These are phyloP conservation scores for Nomada hirtipes DNA, from an alignment of 2,888 invertebrate species.

Conservation along the genomic window DNA sequence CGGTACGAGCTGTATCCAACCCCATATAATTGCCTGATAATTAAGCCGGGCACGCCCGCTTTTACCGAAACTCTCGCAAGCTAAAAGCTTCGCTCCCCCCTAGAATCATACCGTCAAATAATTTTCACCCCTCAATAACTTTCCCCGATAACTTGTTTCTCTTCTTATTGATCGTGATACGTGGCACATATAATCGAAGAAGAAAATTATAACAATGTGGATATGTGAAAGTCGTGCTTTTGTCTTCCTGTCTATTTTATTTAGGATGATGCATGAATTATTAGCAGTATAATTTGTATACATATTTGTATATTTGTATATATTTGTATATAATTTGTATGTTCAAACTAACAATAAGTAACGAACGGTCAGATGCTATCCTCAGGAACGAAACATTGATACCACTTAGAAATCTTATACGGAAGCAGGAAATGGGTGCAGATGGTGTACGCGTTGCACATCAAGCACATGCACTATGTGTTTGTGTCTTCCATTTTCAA, in stretches of 20 bases:
- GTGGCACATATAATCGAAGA: background rate
- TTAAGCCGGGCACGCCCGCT: slow-evolving; percentile 72
- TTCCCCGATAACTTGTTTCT: background rate
- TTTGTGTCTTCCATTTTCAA: slow-evolving; percentile 1
- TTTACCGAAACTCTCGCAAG: slow-evolving; percentile 52
- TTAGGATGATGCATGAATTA: background rate
- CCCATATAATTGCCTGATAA: slow-evolving; percentile 72
- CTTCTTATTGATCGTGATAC: background rate
- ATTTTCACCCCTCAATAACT: background rate
- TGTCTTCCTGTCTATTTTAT: background rate
- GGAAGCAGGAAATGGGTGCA: slow-evolving; percentile 41
- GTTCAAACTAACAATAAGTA: slow-evolving; percentile 1
- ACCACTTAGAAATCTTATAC: slow-evolving; percentile 36
- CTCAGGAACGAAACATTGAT: slow-evolving; percentile 2
- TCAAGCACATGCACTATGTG: background rate
- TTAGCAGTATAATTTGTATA: background rate
- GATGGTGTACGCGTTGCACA: slow-evolving; percentile 11
- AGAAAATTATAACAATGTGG: background rate
- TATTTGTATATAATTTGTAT: no score
- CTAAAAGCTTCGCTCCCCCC: slow-evolving; percentile 15
- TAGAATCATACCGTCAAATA: slow-evolving; percentile 21
- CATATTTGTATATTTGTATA: no score
- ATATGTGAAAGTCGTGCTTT: background rate
- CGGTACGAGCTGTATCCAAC: slow-evolving; percentile 28
- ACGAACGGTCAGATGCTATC: background rate